Base-by-base conservation (phyloP, 2,888 invertebrate genomes). In the Aphidius colemani region DNA sequence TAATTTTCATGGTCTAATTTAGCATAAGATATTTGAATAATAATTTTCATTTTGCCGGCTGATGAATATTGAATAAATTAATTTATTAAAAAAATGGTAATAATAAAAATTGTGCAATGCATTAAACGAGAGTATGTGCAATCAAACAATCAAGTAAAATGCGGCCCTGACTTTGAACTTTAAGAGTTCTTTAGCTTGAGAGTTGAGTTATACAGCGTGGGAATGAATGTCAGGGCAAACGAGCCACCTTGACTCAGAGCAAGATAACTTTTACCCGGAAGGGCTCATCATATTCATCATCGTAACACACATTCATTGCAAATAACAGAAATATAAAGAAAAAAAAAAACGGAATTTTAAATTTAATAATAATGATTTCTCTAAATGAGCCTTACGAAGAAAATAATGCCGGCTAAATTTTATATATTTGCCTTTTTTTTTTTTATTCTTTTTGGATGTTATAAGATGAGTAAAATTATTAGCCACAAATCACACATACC, bases 101-200 rank as follows among this genome's bases (percentile, higher is more conserved):
- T 18, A 18, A 18, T 1, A 30, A 30, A 30, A 30, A 30, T 30
- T 30, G 30, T 30, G 30, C 5, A 30, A 30, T 3, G 3, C 30
- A 30, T 30, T 30, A 5, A 30, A 30, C 5, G 30, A 30, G 5
- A 30, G 3, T 30, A 30, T 30, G 3, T 5, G 30, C 30, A 30
- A 30, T 30, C 30, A 30, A 30, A 30, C 5, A 30, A 30, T 5
- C 5, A 30, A 30, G 30, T 30, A 30, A 30, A 30, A 30, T 5
- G 30, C 69, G 70, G 69, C 74, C 72, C 75, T 77, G 76, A 75
- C 75, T 73, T 74, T 75, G 71, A 73, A 72, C 72, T 65, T 63
- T 50, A 64, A 61, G 41, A 61, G 61, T 18, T 51, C 55, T 49
- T 41, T 45, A 13, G 10, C 61, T 64, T n/a, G 10, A 7, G 1